Evolutionary conservation across 1,140 invertebrate genomes (phyloP).

Genomic region (Xylocopa sonorina): DNA sequence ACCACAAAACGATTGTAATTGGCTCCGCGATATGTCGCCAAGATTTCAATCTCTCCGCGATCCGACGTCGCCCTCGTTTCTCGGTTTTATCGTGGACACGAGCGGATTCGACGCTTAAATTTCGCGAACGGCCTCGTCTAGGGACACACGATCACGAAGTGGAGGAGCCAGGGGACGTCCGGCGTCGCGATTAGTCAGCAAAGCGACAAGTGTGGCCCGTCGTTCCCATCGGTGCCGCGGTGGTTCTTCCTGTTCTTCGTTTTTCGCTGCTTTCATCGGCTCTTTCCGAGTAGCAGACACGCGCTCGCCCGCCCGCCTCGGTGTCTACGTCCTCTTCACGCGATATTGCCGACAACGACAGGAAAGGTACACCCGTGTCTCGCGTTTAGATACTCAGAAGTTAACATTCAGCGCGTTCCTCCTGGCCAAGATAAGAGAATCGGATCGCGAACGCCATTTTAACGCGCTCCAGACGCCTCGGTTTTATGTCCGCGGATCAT

Average conservation of each 20-base stretch:
- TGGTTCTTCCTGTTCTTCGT: conserved; percentile 21
- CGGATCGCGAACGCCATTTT: not conserved
- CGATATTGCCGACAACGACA: conserved; percentile 51
- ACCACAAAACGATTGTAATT: too few relatives aligned
- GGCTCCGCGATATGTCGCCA: too few relatives aligned
- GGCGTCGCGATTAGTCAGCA: conserved; percentile 44
- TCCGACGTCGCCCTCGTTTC: not conserved
- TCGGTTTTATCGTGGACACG: not conserved
- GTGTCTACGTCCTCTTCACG: conserved; percentile 18
- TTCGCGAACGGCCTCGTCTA: conserved; percentile 12
- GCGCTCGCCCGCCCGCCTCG: too few relatives aligned
- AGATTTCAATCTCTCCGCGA: not conserved
- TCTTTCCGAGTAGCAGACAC: conserved; percentile 24
- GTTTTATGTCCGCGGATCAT: not conserved
- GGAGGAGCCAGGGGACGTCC: not conserved
- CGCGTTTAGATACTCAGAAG: conserved; percentile 73
- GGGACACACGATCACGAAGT: conserved; percentile 23
- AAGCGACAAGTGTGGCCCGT: conserved; percentile 33
- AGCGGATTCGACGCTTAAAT: conserved; percentile 11
- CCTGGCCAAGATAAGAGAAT: conserved; percentile 34
- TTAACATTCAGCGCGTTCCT: conserved; percentile 70
- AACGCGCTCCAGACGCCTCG: not conserved
- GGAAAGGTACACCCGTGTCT: conserved; percentile 67
- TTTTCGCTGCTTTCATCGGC: not conserved
- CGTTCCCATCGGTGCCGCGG: conserved; percentile 33